Percentiles rank a stretch among this genome's conserved stretches.
These are phyloP conservation scores for Agrotis clavis DNA, from an alignment of 2,888 invertebrate genomes.

Conservation along the genomic window DNA sequence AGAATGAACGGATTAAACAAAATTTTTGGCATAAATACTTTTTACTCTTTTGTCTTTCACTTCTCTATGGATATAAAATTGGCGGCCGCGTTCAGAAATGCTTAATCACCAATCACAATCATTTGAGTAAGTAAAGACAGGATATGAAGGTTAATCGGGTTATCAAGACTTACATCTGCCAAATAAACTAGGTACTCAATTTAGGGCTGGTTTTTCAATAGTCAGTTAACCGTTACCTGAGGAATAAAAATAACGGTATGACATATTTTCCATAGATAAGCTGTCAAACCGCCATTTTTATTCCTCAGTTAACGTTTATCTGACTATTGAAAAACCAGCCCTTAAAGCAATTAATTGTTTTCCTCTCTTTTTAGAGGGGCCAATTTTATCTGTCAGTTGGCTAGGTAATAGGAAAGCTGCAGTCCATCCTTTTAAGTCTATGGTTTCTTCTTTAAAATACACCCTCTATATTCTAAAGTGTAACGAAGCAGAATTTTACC, in stretches of 20 bases:
- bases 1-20: background rate
- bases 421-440: no score
- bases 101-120: conserved; percentile 30
- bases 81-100: background rate
- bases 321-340: no score
- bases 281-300: no score
- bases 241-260: no score
- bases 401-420: no score
- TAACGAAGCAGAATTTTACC: background rate
- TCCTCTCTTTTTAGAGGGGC: no score
- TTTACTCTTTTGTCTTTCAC: background rate
- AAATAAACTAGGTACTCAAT: conserved; percentile 17
- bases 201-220: no score
- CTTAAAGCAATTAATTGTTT: background rate
- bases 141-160: conserved; percentile 34
- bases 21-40: background rate
- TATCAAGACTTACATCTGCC: conserved; percentile 39
- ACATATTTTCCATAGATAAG: no score
- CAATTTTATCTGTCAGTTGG: no score
- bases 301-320: no score
- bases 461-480: background rate
- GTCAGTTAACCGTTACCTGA: no score
- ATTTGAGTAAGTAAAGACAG: conserved; percentile 12
- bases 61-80: conserved; percentile 1
- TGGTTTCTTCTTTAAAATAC: no score